Conservation (phyloP, 2,888 invertebrate genomes). For the Mythimna pallens region DNA sequence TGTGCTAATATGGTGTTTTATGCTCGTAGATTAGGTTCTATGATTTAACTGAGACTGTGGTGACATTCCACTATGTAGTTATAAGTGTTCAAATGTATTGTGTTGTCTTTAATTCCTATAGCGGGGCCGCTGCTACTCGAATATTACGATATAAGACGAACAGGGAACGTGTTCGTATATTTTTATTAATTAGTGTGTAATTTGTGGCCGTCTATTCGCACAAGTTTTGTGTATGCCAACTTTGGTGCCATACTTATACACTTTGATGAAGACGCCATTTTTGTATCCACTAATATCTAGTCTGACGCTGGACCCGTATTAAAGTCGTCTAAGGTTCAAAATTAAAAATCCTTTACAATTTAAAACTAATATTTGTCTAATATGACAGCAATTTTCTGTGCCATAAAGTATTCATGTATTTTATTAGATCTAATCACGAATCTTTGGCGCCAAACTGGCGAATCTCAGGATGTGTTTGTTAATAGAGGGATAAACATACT, state of each 20-base stretch:
- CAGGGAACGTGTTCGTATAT: background rate
- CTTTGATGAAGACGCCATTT: background rate
- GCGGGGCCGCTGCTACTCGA: conserved; percentile 28
- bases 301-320: conserved; percentile 8
- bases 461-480: background rate
- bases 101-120: conserved; percentile 12
- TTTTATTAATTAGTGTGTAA: background rate
- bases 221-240: background rate
- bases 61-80: conserved; percentile 47
- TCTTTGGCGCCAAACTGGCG: background rate
- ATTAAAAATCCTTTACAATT: background rate
- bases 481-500: background rate
- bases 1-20: conserved; percentile 3
- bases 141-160: background rate
- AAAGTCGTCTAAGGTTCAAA: background rate
- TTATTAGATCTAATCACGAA: conserved; percentile 5
- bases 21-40: conserved; percentile 15
- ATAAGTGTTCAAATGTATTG: conserved; percentile 18
- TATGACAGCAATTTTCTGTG: background rate
- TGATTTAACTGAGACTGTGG: conserved; percentile 37
- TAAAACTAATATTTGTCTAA: background rate
- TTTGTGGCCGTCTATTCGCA: background rate
- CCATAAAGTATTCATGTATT: background rate
- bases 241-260: background rate
- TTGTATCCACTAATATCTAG: background rate